A percentile compares a stretch with the other conserved stretches of the same genome.
Conservation (phyloP, 2,888 invertebrate genomes). For the Heliconius ismenius region DNA sequence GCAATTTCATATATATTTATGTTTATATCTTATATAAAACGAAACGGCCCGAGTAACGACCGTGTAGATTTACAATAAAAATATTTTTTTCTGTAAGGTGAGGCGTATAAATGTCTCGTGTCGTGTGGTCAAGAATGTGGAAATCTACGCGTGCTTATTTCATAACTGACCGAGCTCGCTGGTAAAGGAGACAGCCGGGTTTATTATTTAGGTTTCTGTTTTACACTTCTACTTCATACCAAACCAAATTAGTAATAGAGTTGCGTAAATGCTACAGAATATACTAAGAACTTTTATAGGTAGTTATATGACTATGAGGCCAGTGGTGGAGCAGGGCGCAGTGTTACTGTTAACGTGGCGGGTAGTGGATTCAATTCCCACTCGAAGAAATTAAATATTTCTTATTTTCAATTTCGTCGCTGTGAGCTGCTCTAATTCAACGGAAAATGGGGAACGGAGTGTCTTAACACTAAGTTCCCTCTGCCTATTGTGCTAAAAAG, state of each 20-base stretch:
- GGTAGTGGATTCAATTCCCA: too few species aligned
- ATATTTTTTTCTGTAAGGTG: constrained; percentile 11
- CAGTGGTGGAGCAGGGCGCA: too few species aligned
- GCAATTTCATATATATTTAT: not conserved
- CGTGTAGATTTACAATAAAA: constrained; percentile 12
- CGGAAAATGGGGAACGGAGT: too few species aligned
- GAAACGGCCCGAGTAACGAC: not conserved
- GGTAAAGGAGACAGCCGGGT: constrained; percentile 29
- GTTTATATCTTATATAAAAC: not conserved
- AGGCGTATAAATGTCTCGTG: constrained; percentile 30
- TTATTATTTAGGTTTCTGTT: constrained; percentile 32
- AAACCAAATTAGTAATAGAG: not conserved
- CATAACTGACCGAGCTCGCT: constrained; percentile 33
- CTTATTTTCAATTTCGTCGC: too few species aligned
- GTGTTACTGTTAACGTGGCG: too few species aligned
- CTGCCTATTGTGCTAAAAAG: too few species aligned
- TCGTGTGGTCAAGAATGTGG: constrained; percentile 34
- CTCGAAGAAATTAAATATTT: too few species aligned
- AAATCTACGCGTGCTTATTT: constrained; percentile 33
- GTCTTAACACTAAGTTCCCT: too few species aligned
- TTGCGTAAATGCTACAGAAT: not conserved
- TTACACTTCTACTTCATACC: constrained; percentile 22
- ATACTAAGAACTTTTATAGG: not conserved
- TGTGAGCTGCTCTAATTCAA: too few species aligned
- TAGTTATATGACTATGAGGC: not conserved